phyloP scores from a whole-genome alignment of 2,113 vertebrate genomes.

The Myxocyprinus asiaticus region DNA sequence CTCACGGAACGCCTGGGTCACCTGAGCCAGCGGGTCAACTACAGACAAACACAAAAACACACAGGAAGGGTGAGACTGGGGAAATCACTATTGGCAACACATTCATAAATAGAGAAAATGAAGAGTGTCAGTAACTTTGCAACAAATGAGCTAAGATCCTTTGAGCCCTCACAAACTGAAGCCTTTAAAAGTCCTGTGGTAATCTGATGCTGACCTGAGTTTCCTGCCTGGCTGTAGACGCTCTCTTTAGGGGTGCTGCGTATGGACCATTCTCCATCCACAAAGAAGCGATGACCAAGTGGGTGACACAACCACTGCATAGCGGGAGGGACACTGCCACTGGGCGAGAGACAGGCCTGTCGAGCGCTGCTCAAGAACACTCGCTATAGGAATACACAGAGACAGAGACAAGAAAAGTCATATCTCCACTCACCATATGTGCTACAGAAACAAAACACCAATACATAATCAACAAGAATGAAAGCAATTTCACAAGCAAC shows the following conservation, averaged over 20 bases:
- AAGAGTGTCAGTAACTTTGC: too few relatives aligned
- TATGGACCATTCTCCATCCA: constrained; percentile 91
- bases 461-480: too few relatives aligned
- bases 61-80: background rate
- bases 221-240: constrained; percentile 88
- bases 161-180: too few relatives aligned
- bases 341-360: constrained; percentile 87
- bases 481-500: too few relatives aligned
- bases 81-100: too few relatives aligned
- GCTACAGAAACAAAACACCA: too few relatives aligned
- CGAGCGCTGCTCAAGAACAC: constrained; percentile 94
- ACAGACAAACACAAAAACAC: constrained; percentile 26
- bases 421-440: background rate
- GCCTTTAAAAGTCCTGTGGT: too few relatives aligned
- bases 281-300: constrained; percentile 93
- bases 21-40: constrained; percentile 95
- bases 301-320: constrained; percentile 98
- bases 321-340: constrained; percentile 83
- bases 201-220: constrained; percentile 77
- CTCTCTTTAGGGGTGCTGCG: constrained; percentile 85
- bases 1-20: constrained; percentile 93
- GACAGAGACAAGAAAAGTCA: background rate
- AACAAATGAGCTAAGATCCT: too few relatives aligned
- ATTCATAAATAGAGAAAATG: background rate
- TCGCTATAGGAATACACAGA: constrained; percentile 69